These are phyloP conservation scores for Sialia sialis DNA, from an alignment of 2,113 vertebrate genomes.

Conservation along the genomic window DNA sequence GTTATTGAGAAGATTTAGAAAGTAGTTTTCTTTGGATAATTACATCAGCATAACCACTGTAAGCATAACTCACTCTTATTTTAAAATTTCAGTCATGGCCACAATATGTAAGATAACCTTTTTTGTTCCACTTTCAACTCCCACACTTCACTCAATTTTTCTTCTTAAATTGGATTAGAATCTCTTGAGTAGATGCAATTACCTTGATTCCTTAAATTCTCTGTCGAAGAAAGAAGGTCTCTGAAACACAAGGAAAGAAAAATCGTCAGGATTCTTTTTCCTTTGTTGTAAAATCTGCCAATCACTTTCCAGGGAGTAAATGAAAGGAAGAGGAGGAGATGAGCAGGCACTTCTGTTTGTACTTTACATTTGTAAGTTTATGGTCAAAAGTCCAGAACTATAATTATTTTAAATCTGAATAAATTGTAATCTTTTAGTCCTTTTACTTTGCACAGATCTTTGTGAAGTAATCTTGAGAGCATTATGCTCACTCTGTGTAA, in stretches of 20 bases:
- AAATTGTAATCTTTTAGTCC: not conserved
- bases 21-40: not conserved
- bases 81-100: not conserved
- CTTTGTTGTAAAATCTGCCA: not conserved
- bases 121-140: not conserved
- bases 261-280: not conserved
- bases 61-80: not conserved
- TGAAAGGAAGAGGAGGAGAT: not conserved
- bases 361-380: not conserved
- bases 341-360: not conserved
- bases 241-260: not conserved
- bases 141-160: not conserved
- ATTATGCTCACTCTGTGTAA: not conserved
- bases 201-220: conserved; percentile 3
- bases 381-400: not conserved
- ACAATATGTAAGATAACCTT: not conserved
- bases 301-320: not conserved
- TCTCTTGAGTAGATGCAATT: conserved; percentile 12
- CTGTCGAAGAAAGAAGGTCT: not conserved
- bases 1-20: not conserved
- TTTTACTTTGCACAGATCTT: not conserved
- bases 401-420: not conserved
- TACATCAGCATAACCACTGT: not conserved
- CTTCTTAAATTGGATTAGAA: conserved; percentile 10
- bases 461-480: not conserved